Percentiles rank a stretch among this genome's conserved stretches.
Evolutionary conservation across 1,140 invertebrate genomes (phyloP).

Genomic region (Heliothis virescens): DNA sequence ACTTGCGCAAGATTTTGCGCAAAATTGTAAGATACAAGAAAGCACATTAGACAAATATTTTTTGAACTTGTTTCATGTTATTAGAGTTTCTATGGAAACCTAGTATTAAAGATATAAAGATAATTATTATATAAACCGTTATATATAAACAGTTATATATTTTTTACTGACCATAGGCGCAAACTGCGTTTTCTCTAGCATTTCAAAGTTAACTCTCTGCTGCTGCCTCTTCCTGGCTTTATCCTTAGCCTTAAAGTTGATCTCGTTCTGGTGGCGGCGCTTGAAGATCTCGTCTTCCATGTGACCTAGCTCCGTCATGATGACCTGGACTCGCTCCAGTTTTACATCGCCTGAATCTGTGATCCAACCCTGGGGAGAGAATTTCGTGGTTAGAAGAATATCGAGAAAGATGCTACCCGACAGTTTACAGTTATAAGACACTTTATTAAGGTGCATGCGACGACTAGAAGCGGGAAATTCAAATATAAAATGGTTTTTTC

Average conservation of each 20-base stretch:
- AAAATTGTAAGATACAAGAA: no score
- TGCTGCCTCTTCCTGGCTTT: conserved; percentile 89
- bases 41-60: no score
- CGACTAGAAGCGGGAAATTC: no score
- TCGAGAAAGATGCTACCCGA: no score
- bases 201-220: conserved; percentile 90
- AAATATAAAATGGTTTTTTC: no score
- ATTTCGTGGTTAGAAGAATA: background rate
- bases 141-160: background rate
- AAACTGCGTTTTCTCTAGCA: conserved; percentile 90
- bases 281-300: conserved; percentile 99
- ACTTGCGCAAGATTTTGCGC: no score
- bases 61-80: no score
- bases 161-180: conserved; percentile 88
- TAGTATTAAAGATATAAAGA: no score
- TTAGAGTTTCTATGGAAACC: no score
- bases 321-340: conserved; percentile 96
- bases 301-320: conserved; percentile 96
- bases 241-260: conserved; percentile 92
- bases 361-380: conserved; percentile 92
- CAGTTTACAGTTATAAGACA: no score
- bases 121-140: no score
- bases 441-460: no score
- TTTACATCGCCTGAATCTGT: conserved; percentile 98
- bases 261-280: conserved; percentile 94